phyloP scores from a whole-genome alignment of 2,797 vertebrate species.

The Melanotaenia nigrans region DNA sequence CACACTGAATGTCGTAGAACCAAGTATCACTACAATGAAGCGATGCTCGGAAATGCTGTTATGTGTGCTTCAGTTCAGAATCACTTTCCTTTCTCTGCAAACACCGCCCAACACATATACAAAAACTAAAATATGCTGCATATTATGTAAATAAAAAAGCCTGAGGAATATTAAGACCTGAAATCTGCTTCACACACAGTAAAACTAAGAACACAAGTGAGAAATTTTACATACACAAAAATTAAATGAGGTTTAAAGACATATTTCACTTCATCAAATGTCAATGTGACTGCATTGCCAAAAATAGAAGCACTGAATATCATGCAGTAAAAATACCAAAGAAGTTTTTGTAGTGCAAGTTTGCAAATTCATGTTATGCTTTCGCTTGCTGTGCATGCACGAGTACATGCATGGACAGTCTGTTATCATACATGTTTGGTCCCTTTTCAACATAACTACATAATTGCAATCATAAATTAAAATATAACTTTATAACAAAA shows the following conservation, averaged over 20 bases:
- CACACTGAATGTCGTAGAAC: slow-evolving; percentile 11
- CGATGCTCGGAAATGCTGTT: slow-evolving; percentile 21
- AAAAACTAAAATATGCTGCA: slow-evolving; percentile 37
- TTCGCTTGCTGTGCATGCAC: slow-evolving; percentile 22
- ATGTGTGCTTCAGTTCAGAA: slow-evolving; percentile 50
- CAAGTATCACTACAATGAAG: slow-evolving; percentile 12
- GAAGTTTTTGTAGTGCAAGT: slow-evolving; percentile 50
- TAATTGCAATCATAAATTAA: slow-evolving; percentile 43
- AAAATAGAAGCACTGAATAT: slow-evolving; percentile 28
- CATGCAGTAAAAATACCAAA: slow-evolving; percentile 45
- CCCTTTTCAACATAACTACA: slow-evolving; percentile 59
- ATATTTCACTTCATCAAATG: slow-evolving; percentile 39
- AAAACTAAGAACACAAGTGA: slow-evolving; percentile 10
- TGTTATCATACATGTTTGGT: slow-evolving; percentile 50
- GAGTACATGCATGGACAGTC: slow-evolving; percentile 29
- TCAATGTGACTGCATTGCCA: slow-evolving; percentile 34
- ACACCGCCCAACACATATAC: slow-evolving; percentile 15
- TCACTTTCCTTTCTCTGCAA: slow-evolving; percentile 30
- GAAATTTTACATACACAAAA: slow-evolving; percentile 17
- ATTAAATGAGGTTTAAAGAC: slow-evolving; percentile 27
- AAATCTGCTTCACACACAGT: slow-evolving; percentile 23
- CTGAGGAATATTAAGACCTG: slow-evolving; percentile 55
- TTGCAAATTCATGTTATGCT: slow-evolving; percentile 41
- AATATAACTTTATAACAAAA: slow-evolving; percentile 27
- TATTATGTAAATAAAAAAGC: slow-evolving; percentile 35